A percentile compares a stretch with the other conserved stretches of the same genome.
Conservation (phyloP, 2,113 vertebrate species). For the Polypterus senegalus region DNA sequence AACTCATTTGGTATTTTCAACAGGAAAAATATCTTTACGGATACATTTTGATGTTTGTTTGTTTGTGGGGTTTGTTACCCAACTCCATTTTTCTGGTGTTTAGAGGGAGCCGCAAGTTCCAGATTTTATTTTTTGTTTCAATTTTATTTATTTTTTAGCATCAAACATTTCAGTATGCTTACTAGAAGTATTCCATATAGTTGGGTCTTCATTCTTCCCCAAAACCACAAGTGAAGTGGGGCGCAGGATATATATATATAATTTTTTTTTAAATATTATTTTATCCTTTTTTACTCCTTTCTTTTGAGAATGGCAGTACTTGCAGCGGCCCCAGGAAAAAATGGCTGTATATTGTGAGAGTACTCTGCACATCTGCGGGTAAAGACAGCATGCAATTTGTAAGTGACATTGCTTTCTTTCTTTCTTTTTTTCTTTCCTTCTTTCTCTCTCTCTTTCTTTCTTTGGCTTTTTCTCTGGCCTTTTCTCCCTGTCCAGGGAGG, state of each 20-base stretch:
- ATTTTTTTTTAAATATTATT: slow-evolving; percentile 9
- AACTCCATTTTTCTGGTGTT: neutral
- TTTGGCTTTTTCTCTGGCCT: slow-evolving; percentile 33
- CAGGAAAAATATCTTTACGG: too few relatives aligned
- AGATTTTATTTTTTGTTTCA: neutral
- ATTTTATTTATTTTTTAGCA: neutral
- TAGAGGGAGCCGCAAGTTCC: neutral
- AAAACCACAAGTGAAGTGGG: too few relatives aligned
- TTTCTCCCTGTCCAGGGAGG: slow-evolving; percentile 44
- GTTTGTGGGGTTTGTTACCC: too few relatives aligned
- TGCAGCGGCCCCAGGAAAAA: slow-evolving; percentile 13
- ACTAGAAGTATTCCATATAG: too few relatives aligned
- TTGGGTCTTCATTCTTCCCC: too few relatives aligned
- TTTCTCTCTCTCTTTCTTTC: slow-evolving; percentile 22
- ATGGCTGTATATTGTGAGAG: slow-evolving; percentile 19
- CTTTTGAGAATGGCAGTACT: slow-evolving; percentile 21
- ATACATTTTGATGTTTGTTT: too few relatives aligned
- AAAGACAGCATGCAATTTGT: slow-evolving; percentile 20
- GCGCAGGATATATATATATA: neutral
- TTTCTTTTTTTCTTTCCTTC: slow-evolving; percentile 26
- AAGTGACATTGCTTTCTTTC: slow-evolving; percentile 26
- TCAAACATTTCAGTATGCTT: neutral
- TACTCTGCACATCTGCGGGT: slow-evolving; percentile 19
- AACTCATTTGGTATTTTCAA: slow-evolving; percentile 24
- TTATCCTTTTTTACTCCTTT: slow-evolving; percentile 15